Conservation (phyloP, 2,888 invertebrate genomes). For the Eurytoma adleriae region DNA sequence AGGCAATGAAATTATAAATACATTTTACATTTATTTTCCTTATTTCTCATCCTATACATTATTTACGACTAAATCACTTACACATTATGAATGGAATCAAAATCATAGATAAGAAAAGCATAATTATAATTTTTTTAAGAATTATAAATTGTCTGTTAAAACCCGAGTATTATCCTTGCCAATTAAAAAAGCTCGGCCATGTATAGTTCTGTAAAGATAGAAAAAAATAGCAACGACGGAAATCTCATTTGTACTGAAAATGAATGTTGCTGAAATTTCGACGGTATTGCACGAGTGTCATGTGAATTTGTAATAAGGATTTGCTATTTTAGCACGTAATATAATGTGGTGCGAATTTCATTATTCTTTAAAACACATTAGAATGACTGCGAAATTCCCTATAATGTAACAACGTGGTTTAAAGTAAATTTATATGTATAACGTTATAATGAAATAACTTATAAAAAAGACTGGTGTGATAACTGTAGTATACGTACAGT, state of each 20-base stretch:
- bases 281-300: conserved; percentile 41
- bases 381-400: conserved; percentile 24
- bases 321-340: not conserved
- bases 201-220: conserved; percentile 4
- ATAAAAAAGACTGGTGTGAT: conserved; percentile 52
- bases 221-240: conserved; percentile 24
- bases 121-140: too few species aligned
- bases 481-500: conserved; percentile 48
- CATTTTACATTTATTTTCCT: conserved; percentile 48
- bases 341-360: conserved; percentile 11
- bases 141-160: not conserved
- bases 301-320: conserved; percentile 27
- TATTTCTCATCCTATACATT: conserved; percentile 4
- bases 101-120: too few species aligned
- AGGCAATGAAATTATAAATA: conserved; percentile 35
- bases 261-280: conserved; percentile 13
- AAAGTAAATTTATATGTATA: conserved; percentile 38
- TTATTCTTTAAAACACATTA: conserved; percentile 6
- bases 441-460: conserved; percentile 33
- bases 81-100: not conserved
- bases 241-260: conserved; percentile 20
- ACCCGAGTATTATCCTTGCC: not conserved
- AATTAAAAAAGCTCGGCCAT: not conserved
- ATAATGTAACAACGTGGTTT: conserved; percentile 27
- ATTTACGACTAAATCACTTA: not conserved